Base-by-base conservation (phyloP, 2,797 vertebrate genomes). In the Trematocara caparti region DNA sequence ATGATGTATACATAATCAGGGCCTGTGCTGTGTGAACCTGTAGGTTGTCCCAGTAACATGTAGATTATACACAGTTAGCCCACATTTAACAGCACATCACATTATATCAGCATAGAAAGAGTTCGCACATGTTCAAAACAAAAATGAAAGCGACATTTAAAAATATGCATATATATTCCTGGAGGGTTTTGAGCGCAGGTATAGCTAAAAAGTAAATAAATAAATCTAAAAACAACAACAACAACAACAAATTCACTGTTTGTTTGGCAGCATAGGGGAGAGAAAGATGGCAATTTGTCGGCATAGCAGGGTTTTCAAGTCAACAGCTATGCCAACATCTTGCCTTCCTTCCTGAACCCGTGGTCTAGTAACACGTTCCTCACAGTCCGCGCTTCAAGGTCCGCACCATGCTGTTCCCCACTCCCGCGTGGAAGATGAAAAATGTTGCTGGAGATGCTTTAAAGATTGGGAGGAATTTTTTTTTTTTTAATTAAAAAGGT, bases 251-350 rank as follows among this genome's bases (percentile, higher is more conserved):
- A 75, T 24, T 4, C 7, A 8, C 8, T 10, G 6, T 57, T 36
- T 53, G 32, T 57, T 32, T 53, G 24, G 89, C 87, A 72, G 90
- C 81, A 77, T 71, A 71, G 49, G 92, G 90, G 38, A 77, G 75
- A 88, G 94, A 95, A 93, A 87, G 90, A 94, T 88, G 92, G 87
- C 94, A 95, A 91, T 84, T 81, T 92, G 85, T 78, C 90, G 91
- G 94, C 94, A 94, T 93, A 95, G 94, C 94, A 91, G 94, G 91
- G 82, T 73, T 64, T 32, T 74, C 1, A 87, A 73, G 12, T 86
- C 81, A 89, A 88, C 94, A 94, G 92, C 94, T 95, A 93, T 94
- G 94, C 94, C 94, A 94, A 92, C 88, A 95, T 95, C 94, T 95
- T 95, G 94, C 94, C 94, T 92, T 87, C 94, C 81, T 90, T 94